A percentile compares a stretch with the other conserved stretches of the same genome.
Evolutionary conservation across 2,797 vertebrate species (phyloP).

Genomic region (Lindbergichthys nudifrons): DNA sequence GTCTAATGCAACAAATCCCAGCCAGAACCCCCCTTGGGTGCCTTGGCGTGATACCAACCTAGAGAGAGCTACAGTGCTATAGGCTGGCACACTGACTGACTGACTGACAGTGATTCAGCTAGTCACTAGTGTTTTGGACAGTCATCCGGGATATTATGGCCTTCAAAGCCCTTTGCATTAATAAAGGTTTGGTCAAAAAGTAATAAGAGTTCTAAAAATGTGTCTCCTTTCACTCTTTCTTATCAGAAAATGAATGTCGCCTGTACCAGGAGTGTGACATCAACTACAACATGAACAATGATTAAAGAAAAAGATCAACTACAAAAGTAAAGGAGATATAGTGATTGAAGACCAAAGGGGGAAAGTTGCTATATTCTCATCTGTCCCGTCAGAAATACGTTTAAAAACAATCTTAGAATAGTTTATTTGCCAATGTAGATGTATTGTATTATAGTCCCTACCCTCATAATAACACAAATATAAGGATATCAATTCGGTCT

Average conservation of each 20-base stretch:
- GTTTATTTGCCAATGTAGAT: background rate
- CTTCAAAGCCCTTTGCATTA: background rate
- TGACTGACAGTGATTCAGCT: slow-evolving; percentile 43
- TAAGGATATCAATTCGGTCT: background rate
- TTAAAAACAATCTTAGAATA: background rate
- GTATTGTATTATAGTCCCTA: background rate
- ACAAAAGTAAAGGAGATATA: background rate
- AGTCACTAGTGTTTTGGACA: slow-evolving; percentile 37
- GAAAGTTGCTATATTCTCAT: background rate
- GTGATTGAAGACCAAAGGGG: background rate
- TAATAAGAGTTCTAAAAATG: background rate
- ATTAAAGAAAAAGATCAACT: background rate
- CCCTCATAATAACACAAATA: background rate
- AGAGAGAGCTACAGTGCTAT: slow-evolving; percentile 31
- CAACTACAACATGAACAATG: background rate
- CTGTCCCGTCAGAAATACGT: background rate
- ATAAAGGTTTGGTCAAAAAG: background rate
- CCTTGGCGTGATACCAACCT: slow-evolving; percentile 39
- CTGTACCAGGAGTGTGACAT: background rate
- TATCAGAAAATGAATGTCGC: background rate
- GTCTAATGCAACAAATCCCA: slow-evolving; percentile 76
- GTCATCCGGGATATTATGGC: slow-evolving; percentile 5
- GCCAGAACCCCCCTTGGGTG: slow-evolving; percentile 53
- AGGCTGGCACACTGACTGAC: slow-evolving; percentile 37
- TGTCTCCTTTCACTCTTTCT: background rate